Percentiles rank a stretch among this genome's conserved stretches.
These are phyloP conservation scores for Myotis pilosus DNA, from an alignment of 2,797 vertebrate genomes.

Conservation along the genomic window DNA sequence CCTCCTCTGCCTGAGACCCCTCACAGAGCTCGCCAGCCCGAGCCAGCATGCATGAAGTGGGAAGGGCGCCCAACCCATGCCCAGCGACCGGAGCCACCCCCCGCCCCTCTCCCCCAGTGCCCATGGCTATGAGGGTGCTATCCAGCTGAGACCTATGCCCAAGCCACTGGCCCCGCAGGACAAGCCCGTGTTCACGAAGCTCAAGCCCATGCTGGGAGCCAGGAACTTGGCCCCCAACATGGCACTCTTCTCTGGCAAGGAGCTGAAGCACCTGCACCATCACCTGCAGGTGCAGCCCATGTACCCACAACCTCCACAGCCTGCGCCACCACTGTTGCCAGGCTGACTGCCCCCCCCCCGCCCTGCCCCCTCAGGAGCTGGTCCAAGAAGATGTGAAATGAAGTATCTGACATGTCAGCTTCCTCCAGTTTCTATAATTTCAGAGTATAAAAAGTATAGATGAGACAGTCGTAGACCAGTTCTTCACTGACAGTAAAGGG, in stretches of 20 bases:
- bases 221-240: conserved; percentile 76
- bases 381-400: conserved; percentile 92
- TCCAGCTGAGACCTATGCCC: conserved; percentile 87
- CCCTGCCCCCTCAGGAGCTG: conserved; percentile 65
- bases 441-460: conserved; percentile 90
- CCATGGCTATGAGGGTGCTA: conserved; percentile 90
- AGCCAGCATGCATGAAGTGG: conserved; percentile 83
- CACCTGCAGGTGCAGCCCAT: conserved; percentile 64
- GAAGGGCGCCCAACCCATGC: conserved; percentile 67
- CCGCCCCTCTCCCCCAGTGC: background rate
- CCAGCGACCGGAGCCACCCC: conserved; percentile 23
- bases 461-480: conserved; percentile 92
- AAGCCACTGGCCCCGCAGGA: conserved; percentile 74
- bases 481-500: conserved; percentile 91
- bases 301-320: conserved; percentile 49
- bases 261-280: conserved; percentile 83
- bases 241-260: conserved; percentile 86
- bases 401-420: conserved; percentile 90
- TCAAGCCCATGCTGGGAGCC: conserved; percentile 89
- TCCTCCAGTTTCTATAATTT: conserved; percentile 82
- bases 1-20: conserved; percentile 54
- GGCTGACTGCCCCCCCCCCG: conserved; percentile 57
- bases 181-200: conserved; percentile 90
- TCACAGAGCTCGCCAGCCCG: conserved; percentile 83
- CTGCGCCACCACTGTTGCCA: conserved; percentile 61